Evolutionary conservation across 2,113 vertebrate species (phyloP), one percentile per base, ranked within the genome.

Genomic region (Sturnus vulgaris): DNA sequence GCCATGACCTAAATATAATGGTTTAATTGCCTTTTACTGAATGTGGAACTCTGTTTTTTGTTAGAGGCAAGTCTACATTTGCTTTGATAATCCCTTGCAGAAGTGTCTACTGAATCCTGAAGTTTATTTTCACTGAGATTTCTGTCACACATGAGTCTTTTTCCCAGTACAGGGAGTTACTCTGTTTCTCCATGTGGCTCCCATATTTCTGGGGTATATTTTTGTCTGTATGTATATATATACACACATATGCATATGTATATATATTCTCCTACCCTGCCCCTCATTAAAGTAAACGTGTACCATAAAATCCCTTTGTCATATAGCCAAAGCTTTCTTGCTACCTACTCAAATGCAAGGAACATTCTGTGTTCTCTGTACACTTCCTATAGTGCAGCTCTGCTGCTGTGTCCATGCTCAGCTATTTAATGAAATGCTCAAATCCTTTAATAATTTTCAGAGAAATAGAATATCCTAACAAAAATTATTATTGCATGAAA

Each of bases 91-190:
- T 91, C 56, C 57, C 47, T 91, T 93, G 56, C 86, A 95, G 86
- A 95, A 89, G 25, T 39, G 15, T 18, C 87, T 95, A 84, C 69
- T 72, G 84, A 84, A 92, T 86, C 66, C 39, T 40, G 24, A 85
- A 89, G 73, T 59, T 82, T 77, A 84, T 91, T 94, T 95, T 91
- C 87, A 68, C 44, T 44, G 39, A 73, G 24, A 72, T 89, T 82
- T 92, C 50, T 89, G 69, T 86, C 77, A 64, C 68, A 92, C 21
- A 86, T 81, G 23, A 75, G 33, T 31, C 52, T 75, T 92, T 94
- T 86, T 92, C 33, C 77, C 69, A 84, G 68, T 39, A 64, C 30
- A 84, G 56, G 18, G 84, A 84, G 70, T 44, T 52, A 40, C 47
- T 84, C 28, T 60, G 12, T 75, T 91, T 59, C 44, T 17, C 52